Base-by-base conservation (phyloP, 23 tunicate species). In the Ascidia mentula region DNA sequence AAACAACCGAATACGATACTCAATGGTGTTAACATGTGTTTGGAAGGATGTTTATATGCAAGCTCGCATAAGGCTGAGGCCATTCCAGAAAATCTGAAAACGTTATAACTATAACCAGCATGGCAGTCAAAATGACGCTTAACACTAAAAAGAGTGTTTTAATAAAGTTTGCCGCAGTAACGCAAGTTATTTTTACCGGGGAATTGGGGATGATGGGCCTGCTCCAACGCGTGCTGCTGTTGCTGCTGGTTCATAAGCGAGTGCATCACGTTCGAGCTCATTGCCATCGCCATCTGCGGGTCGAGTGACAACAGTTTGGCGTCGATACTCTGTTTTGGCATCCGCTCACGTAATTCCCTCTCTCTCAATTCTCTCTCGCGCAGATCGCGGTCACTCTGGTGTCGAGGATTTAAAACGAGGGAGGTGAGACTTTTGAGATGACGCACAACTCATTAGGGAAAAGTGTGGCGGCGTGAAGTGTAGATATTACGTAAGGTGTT, bases 321-420 rank as follows among this genome's bases (percentile, higher is more conserved):
- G 34, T 88, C 87, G 0, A 86, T 31, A 18, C 85, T 80, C 78
- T 71, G 82, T 69, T 91, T 91, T 20, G 90, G 83, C 75, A 91
- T 69, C 40, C 97, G 38, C 70, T 91, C 97, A 53, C 90, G 74
- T 61, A 86, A 38, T 32, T 86, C 90, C 20, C 97, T 76, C 45
- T 82, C 87, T n/a, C 87, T 35, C 69, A 82, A 24, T 37, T 90
- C 90, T 4, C 88, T 78, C 34, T 84, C 12, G 15, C 12, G 15
- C 79, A 28, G 53, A 37, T 39, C 72, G n/a, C 82, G 34, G 34
- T n/a, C 26, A 12, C 20, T 42, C 5, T 75, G 79, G 42, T 72
- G 36, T 32, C 53, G 53, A n/a, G n/a, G n/a, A n/a, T n/a, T n/a
- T n/a, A n/a, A n/a, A n/a, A n/a, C n/a, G n/a, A n/a, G n/a, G n/a